These are phyloP conservation scores for Calvadosia cruxmelitensis DNA, from an alignment of 30 jellyfish, hydroid and myxozoan genomes.

Conservation along the genomic window DNA sequence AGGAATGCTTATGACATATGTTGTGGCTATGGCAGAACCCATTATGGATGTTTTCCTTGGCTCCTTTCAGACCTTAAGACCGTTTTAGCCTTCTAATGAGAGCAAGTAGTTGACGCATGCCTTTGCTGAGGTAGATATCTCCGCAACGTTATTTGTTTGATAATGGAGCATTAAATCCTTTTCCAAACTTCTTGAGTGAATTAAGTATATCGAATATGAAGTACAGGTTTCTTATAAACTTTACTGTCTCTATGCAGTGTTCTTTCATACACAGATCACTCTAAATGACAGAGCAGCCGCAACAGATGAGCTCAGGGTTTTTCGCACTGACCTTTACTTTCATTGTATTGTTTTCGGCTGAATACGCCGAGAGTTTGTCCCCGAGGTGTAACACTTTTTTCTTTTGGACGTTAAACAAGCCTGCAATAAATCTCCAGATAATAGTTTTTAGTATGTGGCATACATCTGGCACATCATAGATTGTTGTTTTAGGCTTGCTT, in stretches of 20 bases:
- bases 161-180: constrained; percentile 13
- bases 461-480: constrained; percentile 10
- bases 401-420: constrained; percentile 4
- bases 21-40: not conserved
- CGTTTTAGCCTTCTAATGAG: constrained; percentile 3
- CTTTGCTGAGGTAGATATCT: not conserved
- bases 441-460: constrained; percentile 29
- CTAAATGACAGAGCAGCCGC: constrained; percentile 15
- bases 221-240: constrained; percentile 8
- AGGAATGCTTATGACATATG: not conserved
- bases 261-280: not conserved
- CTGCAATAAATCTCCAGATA: constrained; percentile 12
- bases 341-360: constrained; percentile 4
- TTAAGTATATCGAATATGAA: constrained; percentile 16
- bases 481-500: not conserved
- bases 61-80: not conserved
- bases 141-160: not conserved
- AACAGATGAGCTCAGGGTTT: constrained; percentile 14
- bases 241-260: constrained; percentile 5
- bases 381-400: constrained; percentile 19
- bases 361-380: too few species aligned
- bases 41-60: not conserved
- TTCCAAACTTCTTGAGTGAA: constrained; percentile 22
- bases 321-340: constrained; percentile 11
- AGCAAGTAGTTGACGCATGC: too few species aligned